A percentile compares a stretch with the other conserved stretches of the same genome.
These are phyloP conservation scores for Papilio demoleus DNA, from an alignment of 2,888 invertebrate species.

Conservation along the genomic window DNA sequence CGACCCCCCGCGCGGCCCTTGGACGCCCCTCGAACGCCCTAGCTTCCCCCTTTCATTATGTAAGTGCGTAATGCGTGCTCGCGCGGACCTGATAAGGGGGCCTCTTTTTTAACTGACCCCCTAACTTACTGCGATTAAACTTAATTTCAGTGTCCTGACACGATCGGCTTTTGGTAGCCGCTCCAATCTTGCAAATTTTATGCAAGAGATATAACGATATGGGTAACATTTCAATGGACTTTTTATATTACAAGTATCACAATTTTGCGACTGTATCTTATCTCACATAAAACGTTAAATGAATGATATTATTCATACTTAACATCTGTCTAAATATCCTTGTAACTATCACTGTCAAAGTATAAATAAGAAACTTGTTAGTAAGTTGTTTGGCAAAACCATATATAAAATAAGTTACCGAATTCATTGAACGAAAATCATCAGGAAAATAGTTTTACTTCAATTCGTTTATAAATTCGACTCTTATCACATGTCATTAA, in stretches of 20 bases:
- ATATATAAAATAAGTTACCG: no score
- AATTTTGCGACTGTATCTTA: background rate
- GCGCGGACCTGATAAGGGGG: slow-evolving; percentile 82
- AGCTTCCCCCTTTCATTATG: slow-evolving; percentile 82
- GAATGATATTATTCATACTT: no score
- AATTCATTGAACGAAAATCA: no score
- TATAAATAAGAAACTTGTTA: no score
- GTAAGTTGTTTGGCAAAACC: no score
- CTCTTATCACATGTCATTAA: no score
- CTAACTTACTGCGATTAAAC: slow-evolving; percentile 76
- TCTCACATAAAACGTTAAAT: no score
- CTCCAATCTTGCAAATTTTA: slow-evolving; percentile 28
- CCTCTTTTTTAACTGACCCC: slow-evolving; percentile 83
- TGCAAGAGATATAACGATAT: slow-evolving; percentile 23
- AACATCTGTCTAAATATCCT: no score
- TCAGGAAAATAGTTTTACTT: no score
- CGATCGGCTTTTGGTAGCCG: slow-evolving; percentile 56
- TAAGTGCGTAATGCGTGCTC: slow-evolving; percentile 84
- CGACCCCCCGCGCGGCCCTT: slow-evolving; percentile 61
- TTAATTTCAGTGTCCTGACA: slow-evolving; percentile 76
- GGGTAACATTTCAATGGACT: background rate
- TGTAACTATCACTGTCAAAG: no score
- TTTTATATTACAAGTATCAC: background rate
- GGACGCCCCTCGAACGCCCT: slow-evolving; percentile 59
- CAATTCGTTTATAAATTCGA: no score